Conservation (phyloP, 2,888 invertebrate genomes). For the Drosophila neonasuta region DNA sequence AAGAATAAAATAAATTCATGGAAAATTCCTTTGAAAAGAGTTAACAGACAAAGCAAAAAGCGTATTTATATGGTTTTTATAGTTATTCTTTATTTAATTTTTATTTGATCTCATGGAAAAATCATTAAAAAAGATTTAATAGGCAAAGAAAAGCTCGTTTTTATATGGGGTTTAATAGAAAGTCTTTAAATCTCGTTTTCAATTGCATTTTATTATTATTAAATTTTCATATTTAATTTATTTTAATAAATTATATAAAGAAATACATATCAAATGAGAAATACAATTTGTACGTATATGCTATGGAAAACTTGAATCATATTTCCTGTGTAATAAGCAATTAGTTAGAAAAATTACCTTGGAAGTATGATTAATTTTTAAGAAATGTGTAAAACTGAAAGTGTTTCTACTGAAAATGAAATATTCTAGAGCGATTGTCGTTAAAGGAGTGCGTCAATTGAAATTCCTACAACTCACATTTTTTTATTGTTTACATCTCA, state of each 20-base stretch:
- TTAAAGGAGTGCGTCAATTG: background rate
- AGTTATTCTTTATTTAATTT: no score
- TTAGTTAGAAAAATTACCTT: slow-evolving; percentile 13
- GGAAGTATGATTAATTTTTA: slow-evolving; percentile 1
- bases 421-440: background rate
- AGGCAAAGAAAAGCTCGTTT: no score
- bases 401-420: background rate
- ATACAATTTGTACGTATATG: background rate
- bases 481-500: background rate
- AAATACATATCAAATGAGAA: background rate
- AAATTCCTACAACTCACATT: background rate
- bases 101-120: no score
- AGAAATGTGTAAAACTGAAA: background rate
- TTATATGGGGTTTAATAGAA: no score
- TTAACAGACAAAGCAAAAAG: background rate
- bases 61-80: background rate
- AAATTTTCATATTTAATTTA: background rate
- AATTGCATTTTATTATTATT: background rate
- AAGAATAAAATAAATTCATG: background rate
- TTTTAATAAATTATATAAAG: background rate
- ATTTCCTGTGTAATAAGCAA: slow-evolving; percentile 12
- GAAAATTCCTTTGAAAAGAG: background rate
- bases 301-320: background rate
- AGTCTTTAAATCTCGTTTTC: no score
- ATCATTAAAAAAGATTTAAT: no score